A percentile compares a stretch with the other conserved stretches of the same genome.
These are phyloP conservation scores for Pelosia muscerda DNA, from an alignment of 2,888 invertebrate species.

Conservation along the genomic window DNA sequence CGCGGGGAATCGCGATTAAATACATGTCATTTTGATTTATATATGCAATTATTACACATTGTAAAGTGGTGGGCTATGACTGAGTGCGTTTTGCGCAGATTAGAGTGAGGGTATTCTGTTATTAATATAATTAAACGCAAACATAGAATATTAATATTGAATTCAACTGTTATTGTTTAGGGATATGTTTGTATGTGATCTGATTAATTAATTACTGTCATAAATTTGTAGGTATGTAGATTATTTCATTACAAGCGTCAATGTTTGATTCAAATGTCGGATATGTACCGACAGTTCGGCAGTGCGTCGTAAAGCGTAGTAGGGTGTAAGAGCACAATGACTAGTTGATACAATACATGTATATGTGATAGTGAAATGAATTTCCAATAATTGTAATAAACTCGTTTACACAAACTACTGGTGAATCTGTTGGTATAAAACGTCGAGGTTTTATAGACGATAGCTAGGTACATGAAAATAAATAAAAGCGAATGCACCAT, in stretches of 20 bases:
- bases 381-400: background rate
- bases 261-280: too few species aligned
- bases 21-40: constrained; percentile 84
- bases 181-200: constrained; percentile 52
- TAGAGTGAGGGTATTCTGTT: constrained; percentile 33
- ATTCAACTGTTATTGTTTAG: constrained; percentile 47
- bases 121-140: constrained; percentile 57
- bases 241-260: background rate
- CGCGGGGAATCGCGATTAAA: constrained; percentile 72
- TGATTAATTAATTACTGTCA: constrained; percentile 53
- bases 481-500: background rate
- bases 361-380: background rate
- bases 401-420: background rate
- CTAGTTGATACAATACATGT: background rate
- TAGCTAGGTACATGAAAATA: background rate
- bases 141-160: constrained; percentile 61
- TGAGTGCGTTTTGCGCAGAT: constrained; percentile 33
- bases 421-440: background rate
- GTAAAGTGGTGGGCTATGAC: constrained; percentile 27
- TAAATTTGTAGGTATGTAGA: background rate
- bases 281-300: too few species aligned
- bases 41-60: constrained; percentile 70
- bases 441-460: background rate
- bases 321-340: background rate
- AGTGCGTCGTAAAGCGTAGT: too few species aligned